phyloP scores from a whole-genome alignment of 2,113 vertebrate genomes.

The Ursus arctos region DNA sequence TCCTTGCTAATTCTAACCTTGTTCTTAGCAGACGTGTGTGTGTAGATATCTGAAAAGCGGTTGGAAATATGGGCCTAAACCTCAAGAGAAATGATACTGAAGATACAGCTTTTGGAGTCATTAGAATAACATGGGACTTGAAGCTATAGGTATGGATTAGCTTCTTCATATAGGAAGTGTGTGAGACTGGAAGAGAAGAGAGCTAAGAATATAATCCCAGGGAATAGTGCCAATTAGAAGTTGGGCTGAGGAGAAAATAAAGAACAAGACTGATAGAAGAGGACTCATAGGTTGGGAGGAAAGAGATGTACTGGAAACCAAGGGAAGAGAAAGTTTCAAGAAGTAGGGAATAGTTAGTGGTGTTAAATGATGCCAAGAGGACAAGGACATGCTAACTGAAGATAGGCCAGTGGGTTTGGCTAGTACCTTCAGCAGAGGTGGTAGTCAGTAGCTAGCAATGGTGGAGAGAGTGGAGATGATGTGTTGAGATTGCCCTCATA shows the following conservation, averaged over 20 bases:
- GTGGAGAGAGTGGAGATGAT: background rate
- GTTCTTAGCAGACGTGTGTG: background rate
- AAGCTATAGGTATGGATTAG: background rate
- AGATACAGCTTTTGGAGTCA: conserved; percentile 41
- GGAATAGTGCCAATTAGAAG: background rate
- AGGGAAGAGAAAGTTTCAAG: background rate
- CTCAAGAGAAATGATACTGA: conserved; percentile 25
- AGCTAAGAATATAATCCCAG: conserved; percentile 10
- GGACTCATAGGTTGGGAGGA: background rate
- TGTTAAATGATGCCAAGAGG: background rate
- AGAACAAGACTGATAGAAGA: background rate
- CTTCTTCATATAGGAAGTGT: conserved; percentile 2
- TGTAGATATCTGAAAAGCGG: conserved; percentile 32
- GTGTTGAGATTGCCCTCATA: background rate
- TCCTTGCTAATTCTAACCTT: background rate
- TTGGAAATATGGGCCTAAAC: conserved; percentile 46
- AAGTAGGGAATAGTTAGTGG: background rate
- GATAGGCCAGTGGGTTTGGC: background rate
- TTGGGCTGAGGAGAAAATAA: conserved; percentile 20
- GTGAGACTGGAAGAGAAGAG: background rate
- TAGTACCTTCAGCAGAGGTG: background rate
- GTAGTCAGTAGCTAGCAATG: background rate
- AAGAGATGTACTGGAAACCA: background rate
- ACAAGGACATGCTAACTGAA: background rate
- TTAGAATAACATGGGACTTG: background rate